These are phyloP conservation scores for Syrphus vitripennis DNA, from an alignment of 2,888 invertebrate genomes.

Conservation along the genomic window DNA sequence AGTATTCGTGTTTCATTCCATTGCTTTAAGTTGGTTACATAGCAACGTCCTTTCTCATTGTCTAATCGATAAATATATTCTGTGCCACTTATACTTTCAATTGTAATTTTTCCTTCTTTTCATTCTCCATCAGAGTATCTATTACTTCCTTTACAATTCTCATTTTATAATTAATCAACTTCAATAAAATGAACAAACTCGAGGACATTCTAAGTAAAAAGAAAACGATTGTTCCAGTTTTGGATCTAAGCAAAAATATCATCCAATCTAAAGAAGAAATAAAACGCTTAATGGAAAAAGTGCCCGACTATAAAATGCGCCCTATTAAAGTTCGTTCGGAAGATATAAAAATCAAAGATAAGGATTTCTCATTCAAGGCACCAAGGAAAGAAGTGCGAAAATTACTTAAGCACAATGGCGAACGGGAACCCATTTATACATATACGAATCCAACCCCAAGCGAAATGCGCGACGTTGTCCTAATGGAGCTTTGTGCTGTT, in stretches of 20 bases:
- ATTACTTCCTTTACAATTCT: not conserved
- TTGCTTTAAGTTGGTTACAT: too few relatives aligned
- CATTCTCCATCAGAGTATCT: not conserved
- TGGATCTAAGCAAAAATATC: conserved; percentile 91
- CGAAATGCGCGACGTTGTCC: conserved; percentile 85
- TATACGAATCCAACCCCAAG: conserved; percentile 90
- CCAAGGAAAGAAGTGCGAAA: conserved; percentile 87
- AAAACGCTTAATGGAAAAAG: conserved; percentile 90
- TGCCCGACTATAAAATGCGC: conserved; percentile 94
- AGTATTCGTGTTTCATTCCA: too few relatives aligned
- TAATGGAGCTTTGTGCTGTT: conserved; percentile 88
- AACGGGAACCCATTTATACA: conserved; percentile 77
- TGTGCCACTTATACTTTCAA: not conserved
- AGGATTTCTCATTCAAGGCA: conserved; percentile 88
- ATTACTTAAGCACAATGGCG: conserved; percentile 78
- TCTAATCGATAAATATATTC: not conserved
- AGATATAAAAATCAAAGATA: conserved; percentile 89
- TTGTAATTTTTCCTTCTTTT: not conserved
- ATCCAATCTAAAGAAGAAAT: conserved; percentile 92
- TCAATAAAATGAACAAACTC: conserved; percentile 83
- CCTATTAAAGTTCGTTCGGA: conserved; percentile 92
- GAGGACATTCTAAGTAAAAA: conserved; percentile 93
- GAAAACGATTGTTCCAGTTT: conserved; percentile 91
- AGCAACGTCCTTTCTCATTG: not conserved
- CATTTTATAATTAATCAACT: not conserved